A percentile compares a stretch with the other conserved stretches of the same genome.
Evolutionary conservation across 2,888 invertebrate genomes (phyloP).

Genomic region (Calliopum simillimum): DNA sequence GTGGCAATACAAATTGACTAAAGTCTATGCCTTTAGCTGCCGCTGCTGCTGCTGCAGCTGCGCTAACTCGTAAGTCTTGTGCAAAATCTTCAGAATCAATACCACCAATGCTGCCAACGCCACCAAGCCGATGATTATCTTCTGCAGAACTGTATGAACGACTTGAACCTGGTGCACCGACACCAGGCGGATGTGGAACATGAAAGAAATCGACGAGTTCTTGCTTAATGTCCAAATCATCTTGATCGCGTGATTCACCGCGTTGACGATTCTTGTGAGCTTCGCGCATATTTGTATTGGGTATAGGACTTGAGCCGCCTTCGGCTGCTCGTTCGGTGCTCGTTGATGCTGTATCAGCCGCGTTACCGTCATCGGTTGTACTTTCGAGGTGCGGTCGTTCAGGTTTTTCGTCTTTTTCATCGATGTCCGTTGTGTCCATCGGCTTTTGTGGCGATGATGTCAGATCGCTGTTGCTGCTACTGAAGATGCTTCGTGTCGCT

Average conservation of each 20-base stretch:
- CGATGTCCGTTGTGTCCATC: constrained; percentile 60
- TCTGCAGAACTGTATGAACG: constrained; percentile 64
- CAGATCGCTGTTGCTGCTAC: constrained; percentile 60
- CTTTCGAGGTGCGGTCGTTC: constrained; percentile 50
- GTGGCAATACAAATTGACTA: constrained; percentile 58
- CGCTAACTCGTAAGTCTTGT: constrained; percentile 62
- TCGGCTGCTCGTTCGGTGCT: constrained; percentile 38
- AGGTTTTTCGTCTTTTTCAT: constrained; percentile 57
- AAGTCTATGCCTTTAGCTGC: constrained; percentile 56
- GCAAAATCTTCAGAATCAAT: constrained; percentile 58
- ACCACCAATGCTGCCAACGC: constrained; percentile 19
- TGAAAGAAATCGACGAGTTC: constrained; percentile 63
- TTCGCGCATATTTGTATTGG: constrained; percentile 59
- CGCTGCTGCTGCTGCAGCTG: constrained; percentile 54
- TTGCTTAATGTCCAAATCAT: constrained; percentile 63
- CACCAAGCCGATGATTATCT: constrained; percentile 54
- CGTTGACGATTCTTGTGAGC: constrained; percentile 58
- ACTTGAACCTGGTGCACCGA: constrained; percentile 60
- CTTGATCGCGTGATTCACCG: constrained; percentile 48
- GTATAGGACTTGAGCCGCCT: constrained; percentile 61
- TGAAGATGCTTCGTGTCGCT: constrained; percentile 39
- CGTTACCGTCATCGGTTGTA: not conserved
- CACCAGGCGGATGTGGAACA: constrained; percentile 56
- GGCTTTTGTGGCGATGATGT: constrained; percentile 60
- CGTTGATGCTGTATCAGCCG: constrained; percentile 19